Evolutionary conservation across 2,113 vertebrate genomes (phyloP), one percentile per base, ranked within the genome.

Genomic region (Triplophysa siluroides): DNA sequence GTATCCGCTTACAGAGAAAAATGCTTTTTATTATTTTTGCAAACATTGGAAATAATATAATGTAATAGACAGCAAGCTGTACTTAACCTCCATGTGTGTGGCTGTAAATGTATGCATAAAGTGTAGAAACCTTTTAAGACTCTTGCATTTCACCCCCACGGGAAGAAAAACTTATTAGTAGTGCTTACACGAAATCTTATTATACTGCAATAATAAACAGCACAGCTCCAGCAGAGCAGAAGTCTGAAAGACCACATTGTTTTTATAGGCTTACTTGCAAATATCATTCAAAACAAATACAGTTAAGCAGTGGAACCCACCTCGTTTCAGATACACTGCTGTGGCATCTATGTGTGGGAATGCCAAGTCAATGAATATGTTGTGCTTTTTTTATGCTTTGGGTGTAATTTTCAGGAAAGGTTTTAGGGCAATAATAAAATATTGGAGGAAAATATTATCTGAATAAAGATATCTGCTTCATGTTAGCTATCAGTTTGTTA

Each of bases 91-190:
- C 23, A 23, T 62, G 73, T 52, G 43, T 71, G 65, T 80, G 82
- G 56, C 83, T 81, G 81, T 80, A 69, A 60, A 68, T 82, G 18
- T 86, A 78, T 87, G 82, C 86, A 72, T 64, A 66, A 29, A 69
- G 23, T 58, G 66, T 24, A 52, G 41, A 82, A 83, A 78, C 84
- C 75, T 85, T 88, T 86, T 88, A 83, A 89, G 90, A 81, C 64
- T 82, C 66, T 86, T 82, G 68, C 76, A 78, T 76, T 87, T 62
- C 76, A 72, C 77, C 85, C 87, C 83, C 33, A 45, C 80, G 83
- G 85, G 81, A 81, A 85, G 81, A 89, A 86, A 84, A 88, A 92
- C 76, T 85, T 82, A 91, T 90, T 86, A 86, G 81, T 80, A 83
- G 72, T 80, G 83, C 47, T 50, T 50, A 68, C 73, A 75, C 77